These are phyloP conservation scores for Tetranychus truncatus DNA, from an alignment of 2,888 invertebrate species.

Conservation along the genomic window DNA sequence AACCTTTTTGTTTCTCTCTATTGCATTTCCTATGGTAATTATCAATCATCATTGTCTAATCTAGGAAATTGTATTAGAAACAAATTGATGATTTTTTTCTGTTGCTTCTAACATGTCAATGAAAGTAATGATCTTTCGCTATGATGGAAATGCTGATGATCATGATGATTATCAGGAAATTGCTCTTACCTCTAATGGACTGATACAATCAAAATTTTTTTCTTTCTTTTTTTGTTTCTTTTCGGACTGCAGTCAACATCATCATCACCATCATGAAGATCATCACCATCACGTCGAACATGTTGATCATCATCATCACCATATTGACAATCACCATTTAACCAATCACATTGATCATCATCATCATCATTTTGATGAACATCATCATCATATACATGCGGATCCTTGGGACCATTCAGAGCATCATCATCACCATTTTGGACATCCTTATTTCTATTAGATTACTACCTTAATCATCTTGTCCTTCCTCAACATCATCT, in stretches of 20 bases:
- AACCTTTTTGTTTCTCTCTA: too few species aligned
- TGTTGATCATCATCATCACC: neutral
- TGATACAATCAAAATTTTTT: neutral
- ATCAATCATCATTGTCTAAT: too few species aligned
- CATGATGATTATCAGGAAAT: too few species aligned
- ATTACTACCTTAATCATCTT: neutral
- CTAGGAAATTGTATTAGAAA: too few species aligned
- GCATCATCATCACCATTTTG: neutral
- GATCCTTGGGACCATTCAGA: neutral
- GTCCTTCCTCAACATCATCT: neutral
- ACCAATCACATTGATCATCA: constrained; percentile 2
- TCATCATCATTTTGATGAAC: neutral
- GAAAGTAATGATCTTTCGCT: too few species aligned
- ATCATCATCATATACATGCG: constrained; percentile 6
- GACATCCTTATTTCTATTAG: neutral
- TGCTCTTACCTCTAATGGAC: too few species aligned
- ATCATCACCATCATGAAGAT: neutral
- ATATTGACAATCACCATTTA: neutral
- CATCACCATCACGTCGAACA: neutral
- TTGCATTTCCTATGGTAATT: too few species aligned
- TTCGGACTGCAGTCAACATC: neutral
- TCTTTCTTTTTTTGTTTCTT: neutral
- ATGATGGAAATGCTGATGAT: too few species aligned
- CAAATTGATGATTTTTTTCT: too few species aligned
- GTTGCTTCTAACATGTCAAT: too few species aligned